phyloP scores from a whole-genome alignment of 2,797 vertebrate species.

The Anomalospiza imberbis region DNA sequence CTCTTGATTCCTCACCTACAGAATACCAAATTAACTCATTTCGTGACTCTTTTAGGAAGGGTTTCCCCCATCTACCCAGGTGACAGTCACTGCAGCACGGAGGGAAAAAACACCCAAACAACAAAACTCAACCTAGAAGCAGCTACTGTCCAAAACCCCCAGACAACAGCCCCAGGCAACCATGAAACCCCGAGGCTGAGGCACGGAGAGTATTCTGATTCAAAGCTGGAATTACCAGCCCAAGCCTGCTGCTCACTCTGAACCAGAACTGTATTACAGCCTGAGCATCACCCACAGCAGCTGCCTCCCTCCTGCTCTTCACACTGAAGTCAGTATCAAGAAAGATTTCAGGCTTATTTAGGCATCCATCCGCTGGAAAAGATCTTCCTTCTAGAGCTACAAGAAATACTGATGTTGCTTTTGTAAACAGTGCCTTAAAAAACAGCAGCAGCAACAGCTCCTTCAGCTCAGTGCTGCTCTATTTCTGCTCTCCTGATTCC shows the following conservation, averaged over 20 bases:
- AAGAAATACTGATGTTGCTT: neutral
- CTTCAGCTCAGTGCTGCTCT: neutral
- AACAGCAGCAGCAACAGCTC: neutral
- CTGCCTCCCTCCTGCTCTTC: neutral
- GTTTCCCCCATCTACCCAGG: neutral
- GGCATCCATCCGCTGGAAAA: neutral
- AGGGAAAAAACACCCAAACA: neutral
- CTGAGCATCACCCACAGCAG: neutral
- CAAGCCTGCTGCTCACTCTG: neutral
- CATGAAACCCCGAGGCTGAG: neutral
- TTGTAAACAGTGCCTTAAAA: slow-evolving; percentile 1
- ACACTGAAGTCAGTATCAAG: neutral
- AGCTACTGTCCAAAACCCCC: neutral
- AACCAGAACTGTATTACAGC: neutral
- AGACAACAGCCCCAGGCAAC: neutral
- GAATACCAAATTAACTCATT: neutral
- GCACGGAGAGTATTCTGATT: neutral
- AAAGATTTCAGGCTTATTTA: neutral
- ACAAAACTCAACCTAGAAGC: neutral
- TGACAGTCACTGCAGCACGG: neutral
- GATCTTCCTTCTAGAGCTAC: neutral
- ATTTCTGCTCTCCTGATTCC: neutral
- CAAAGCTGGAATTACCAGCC: neutral
- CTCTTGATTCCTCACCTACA: neutral
- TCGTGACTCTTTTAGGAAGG: neutral